Evolutionary conservation across 2,888 invertebrate genomes (phyloP).

Genomic region (Nudaria mundana): DNA sequence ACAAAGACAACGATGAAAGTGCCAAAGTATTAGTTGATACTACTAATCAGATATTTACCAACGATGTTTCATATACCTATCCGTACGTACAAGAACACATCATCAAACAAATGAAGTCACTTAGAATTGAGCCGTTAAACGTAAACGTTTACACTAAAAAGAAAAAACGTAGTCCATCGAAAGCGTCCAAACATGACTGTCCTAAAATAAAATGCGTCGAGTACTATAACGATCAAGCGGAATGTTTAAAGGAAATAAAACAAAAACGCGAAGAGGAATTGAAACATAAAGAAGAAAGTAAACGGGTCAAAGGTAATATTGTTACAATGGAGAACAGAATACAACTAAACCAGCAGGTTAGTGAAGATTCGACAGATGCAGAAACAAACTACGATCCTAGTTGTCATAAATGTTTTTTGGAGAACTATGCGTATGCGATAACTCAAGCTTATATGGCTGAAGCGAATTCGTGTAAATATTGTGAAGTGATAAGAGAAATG

Average conservation of each 20-base stretch:
- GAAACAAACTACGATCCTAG: constrained; percentile 62
- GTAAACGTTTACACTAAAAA: constrained; percentile 58
- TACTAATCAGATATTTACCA: constrained; percentile 40
- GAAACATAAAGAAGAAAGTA: constrained; percentile 60
- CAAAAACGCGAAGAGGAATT: constrained; percentile 63
- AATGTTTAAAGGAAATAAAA: constrained; percentile 79
- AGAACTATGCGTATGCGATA: constrained; percentile 73
- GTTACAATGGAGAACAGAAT: constrained; percentile 61
- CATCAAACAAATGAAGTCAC: constrained; percentile 75
- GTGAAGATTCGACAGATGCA: constrained; percentile 70
- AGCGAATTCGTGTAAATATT: constrained; percentile 69
- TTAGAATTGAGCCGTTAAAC: constrained; percentile 70
- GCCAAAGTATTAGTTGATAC: constrained; percentile 52
- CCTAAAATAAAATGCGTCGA: constrained; percentile 67
- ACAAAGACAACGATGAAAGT: constrained; percentile 63
- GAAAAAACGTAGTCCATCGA: constrained; percentile 65
- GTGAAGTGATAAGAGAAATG: constrained; percentile 75
- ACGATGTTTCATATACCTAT: constrained; percentile 54
- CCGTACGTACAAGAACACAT: constrained; percentile 75
- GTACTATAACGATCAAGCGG: constrained; percentile 84
- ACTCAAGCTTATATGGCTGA: constrained; percentile 72
- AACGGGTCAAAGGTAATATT: constrained; percentile 56
- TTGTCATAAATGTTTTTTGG: constrained; percentile 76
- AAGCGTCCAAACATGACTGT: constrained; percentile 59
- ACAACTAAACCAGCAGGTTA: constrained; percentile 55